Percentiles rank a stretch among this genome's conserved stretches.
These are phyloP conservation scores for Dasypogon diadema DNA, from an alignment of 2,888 invertebrate genomes.

Conservation along the genomic window DNA sequence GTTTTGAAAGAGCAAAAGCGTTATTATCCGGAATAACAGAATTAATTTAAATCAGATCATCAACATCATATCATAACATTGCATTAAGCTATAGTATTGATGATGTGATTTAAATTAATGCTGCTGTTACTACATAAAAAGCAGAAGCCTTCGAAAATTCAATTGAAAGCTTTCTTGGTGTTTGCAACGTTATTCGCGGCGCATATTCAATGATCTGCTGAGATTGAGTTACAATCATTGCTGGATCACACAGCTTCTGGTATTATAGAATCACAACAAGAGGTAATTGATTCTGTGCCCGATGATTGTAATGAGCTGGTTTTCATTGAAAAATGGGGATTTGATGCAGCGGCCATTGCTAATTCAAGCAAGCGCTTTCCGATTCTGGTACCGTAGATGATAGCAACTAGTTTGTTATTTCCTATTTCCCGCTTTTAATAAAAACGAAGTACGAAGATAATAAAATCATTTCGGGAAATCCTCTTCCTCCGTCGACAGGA, in stretches of 20 bases:
- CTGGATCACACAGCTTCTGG: background rate
- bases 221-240: background rate
- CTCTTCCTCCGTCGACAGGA: background rate
- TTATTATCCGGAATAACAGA: background rate
- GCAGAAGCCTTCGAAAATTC: no score
- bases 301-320: background rate
- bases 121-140: no score
- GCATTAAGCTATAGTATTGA: no score
- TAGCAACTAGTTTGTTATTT: background rate
- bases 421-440: background rate
- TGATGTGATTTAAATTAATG: no score
- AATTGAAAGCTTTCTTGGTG: no score
- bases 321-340: background rate
- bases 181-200: no score
- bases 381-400: background rate
- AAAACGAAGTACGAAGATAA: background rate
- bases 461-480: slow-evolving; percentile 5
- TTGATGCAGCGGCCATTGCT: background rate
- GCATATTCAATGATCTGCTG: background rate
- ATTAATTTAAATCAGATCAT: no score
- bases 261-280: background rate
- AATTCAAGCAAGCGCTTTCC: background rate
- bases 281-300: background rate
- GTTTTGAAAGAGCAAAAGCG: background rate
- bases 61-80: no score